Evolutionary conservation across 2,113 vertebrate genomes (phyloP), one percentile per base, ranked within the genome.

Genomic region (Aldabrachelys gigantea): DNA sequence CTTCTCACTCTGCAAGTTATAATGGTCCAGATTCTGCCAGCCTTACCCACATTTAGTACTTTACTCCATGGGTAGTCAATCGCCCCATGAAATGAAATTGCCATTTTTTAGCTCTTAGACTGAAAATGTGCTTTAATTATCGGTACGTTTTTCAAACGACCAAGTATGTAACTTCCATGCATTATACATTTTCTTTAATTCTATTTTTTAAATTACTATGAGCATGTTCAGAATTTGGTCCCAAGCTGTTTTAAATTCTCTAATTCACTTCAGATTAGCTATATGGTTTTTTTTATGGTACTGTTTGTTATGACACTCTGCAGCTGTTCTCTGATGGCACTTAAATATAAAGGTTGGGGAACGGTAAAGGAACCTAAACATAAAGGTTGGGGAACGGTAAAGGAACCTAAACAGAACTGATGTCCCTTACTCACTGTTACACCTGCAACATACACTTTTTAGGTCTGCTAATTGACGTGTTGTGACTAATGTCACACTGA

Each of bases 391-490:
- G 17, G 25, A 54, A 65, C 41, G 82, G 2, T 87, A 10, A 47
- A 47, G 54, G 41, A 84, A 31, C 81, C 76, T 85, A 59, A n/a
- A 75, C 35, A 69, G n/a, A 72, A 93, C 16, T 35, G n/a, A 1
- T 22, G 85, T 94, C 35, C 82, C 53, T 85, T 79, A 79, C 47
- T 52, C 91, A 75, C 4, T 4, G 88, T 59, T 91, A 91, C 41
- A 78, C 80, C 92, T 94, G 50, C 62, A 86, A 29, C 75, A 53
- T 88, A 31, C 62, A 87, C 44, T 57, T 95, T 94, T 25, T 62
- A 78, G 59, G 8, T 80, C 90, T 92, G 47, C 87, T 95, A 96
- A 97, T 84, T 96, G 92, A 59, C 79, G 41, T 87, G 89, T 87
- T 92, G 53, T 88, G 76, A 44, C 41, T 92, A 80, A 84, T 91